These are phyloP conservation scores for Aphidoletes aphidimyza DNA, from an alignment of 2,888 invertebrate species.

Conservation along the genomic window DNA sequence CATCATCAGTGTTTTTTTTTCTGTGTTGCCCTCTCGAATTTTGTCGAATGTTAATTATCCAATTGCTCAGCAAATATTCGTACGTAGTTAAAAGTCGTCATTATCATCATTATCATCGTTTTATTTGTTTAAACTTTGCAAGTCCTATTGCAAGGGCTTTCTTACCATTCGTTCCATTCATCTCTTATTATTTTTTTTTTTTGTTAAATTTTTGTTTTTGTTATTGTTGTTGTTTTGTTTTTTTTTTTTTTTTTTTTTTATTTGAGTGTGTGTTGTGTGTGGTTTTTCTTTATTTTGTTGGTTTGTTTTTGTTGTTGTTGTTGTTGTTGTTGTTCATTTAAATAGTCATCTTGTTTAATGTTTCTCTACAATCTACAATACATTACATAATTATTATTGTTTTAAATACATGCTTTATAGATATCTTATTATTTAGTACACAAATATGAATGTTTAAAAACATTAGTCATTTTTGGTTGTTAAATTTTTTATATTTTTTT, in stretches of 20 bases:
- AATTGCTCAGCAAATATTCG: conserved; percentile 33
- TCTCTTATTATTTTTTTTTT: no score
- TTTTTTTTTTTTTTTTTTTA: neutral
- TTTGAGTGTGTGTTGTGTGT: neutral
- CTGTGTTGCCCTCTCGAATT: neutral
- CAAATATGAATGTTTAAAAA: conserved; percentile 49
- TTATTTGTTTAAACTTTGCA: neutral
- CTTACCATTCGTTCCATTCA: conserved; percentile 4
- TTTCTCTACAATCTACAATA: conserved; percentile 46
- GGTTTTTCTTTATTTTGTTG: no score
- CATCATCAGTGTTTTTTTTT: neutral
- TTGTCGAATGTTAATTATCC: neutral
- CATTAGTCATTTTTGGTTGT: conserved; percentile 37
- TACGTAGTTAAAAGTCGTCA: conserved; percentile 23
- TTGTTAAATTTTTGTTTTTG: no score
- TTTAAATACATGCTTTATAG: conserved; percentile 49
- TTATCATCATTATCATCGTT: neutral
- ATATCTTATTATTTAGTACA: conserved; percentile 27
- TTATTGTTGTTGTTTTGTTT: no score
- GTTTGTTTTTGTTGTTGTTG: neutral
- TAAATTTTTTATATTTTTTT: neutral
- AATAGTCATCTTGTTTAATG: conserved; percentile 42
- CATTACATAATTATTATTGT: conserved; percentile 51
- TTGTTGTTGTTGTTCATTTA: neutral
- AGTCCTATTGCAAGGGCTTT: neutral